These are phyloP conservation scores for Hyppa rectilinea DNA, from an alignment of 2,888 invertebrate genomes.

Conservation along the genomic window DNA sequence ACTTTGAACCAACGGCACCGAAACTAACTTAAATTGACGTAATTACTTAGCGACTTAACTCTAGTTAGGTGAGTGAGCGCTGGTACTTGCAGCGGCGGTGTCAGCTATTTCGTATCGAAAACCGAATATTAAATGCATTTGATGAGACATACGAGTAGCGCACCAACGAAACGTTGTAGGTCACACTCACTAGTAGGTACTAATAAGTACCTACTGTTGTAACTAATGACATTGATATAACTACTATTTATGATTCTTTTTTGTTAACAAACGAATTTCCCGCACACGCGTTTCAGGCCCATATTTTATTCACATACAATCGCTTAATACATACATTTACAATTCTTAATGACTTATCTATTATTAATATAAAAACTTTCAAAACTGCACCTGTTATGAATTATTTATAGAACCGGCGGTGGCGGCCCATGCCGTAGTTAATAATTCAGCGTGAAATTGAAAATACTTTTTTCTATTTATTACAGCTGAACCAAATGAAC, in stretches of 20 bases:
- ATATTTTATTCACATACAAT: conserved; percentile 13
- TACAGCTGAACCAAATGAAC: conserved; percentile 1
- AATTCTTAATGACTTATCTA: conserved; percentile 3
- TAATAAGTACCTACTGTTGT: too few species aligned
- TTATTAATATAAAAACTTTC: conserved; percentile 1
- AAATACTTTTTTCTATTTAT: conserved; percentile 7
- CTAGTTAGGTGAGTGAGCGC: conserved; percentile 21
- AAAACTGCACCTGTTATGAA: conserved; percentile 37
- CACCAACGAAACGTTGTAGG: not conserved
- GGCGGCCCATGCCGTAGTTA: not conserved
- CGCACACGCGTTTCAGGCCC: conserved; percentile 1
- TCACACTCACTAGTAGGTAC: too few species aligned
- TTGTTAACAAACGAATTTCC: not conserved
- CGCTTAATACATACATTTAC: conserved; percentile 13
- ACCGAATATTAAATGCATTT: conserved; percentile 19
- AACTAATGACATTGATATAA: not conserved
- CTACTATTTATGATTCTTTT: not conserved
- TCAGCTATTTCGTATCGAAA: conserved; percentile 7
- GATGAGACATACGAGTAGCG: not conserved
- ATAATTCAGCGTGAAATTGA: conserved; percentile 17
- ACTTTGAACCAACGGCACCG: conserved; percentile 35
- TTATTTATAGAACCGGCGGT: conserved; percentile 1
- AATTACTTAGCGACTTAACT: conserved; percentile 56
- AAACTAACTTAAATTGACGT: conserved; percentile 50
- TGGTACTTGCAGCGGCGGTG: not conserved